Evolutionary conservation across 2,888 invertebrate species (phyloP).

Genomic region (Drosophila stalkeri): DNA sequence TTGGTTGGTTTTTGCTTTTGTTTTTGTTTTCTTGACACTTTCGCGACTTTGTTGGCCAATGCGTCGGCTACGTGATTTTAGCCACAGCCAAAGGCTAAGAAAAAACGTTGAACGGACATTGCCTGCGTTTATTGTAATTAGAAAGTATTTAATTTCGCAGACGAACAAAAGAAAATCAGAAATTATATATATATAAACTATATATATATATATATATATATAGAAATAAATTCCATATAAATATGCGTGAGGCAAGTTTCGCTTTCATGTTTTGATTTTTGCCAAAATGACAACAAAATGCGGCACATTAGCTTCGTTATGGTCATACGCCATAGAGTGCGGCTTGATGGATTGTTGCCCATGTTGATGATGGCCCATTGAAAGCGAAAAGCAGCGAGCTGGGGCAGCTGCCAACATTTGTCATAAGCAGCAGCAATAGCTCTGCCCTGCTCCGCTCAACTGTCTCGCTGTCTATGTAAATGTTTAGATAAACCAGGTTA

Average conservation of each 20-base stretch:
- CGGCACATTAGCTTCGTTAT: conserved; percentile 73
- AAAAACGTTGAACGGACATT: conserved; percentile 52
- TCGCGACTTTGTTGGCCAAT: conserved; percentile 67
- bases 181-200: conserved; percentile 7
- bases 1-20: conserved; percentile 19
- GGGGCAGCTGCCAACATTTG: conserved; percentile 24
- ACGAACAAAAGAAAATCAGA: conserved; percentile 40
- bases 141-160: conserved; percentile 82
- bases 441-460: neutral
- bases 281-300: conserved; percentile 60
- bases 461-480: conserved; percentile 58
- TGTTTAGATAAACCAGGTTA: conserved; percentile 66
- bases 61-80: conserved; percentile 72
- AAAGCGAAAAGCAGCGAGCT: conserved; percentile 53
- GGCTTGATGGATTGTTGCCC: conserved; percentile 38
- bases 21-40: conserved; percentile 73
- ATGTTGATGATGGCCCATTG: conserved; percentile 50
- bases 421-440: conserved; percentile 14
- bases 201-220: conserved; percentile 1
- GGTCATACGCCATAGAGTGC: conserved; percentile 59
- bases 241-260: conserved; percentile 54
- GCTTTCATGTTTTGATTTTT: conserved; percentile 50
- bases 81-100: conserved; percentile 64
- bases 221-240: conserved; percentile 35
- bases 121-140: conserved; percentile 79